Percentiles rank a stretch among this genome's conserved stretches.
Evolutionary conservation across 2,888 invertebrate genomes (phyloP).

Genomic region (Oxyteleia sp.): DNA sequence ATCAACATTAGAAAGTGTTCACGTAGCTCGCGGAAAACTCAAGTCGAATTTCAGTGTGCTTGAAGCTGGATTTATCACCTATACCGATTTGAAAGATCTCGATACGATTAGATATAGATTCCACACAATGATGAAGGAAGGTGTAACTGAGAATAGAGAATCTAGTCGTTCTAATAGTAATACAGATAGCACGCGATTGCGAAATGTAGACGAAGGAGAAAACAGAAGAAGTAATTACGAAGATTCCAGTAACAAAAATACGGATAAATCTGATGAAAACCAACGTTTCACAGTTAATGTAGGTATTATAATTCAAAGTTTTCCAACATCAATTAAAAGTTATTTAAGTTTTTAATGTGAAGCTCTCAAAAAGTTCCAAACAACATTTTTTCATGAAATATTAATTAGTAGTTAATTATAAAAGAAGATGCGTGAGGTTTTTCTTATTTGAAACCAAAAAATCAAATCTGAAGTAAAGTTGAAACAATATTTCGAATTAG

Average conservation of each 20-base stretch:
- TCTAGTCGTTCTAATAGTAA: slow-evolving; percentile 14
- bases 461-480: too few species aligned
- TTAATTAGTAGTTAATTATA: too few species aligned
- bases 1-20: slow-evolving; percentile 84
- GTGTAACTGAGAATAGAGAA: slow-evolving; percentile 3
- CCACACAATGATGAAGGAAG: slow-evolving; percentile 83
- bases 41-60: slow-evolving; percentile 83
- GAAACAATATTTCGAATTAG: too few species aligned
- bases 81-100: slow-evolving; percentile 82
- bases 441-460: too few species aligned
- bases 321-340: too few species aligned
- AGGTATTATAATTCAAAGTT: too few species aligned
- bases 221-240: slow-evolving; percentile 22
- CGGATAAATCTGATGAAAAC: background rate
- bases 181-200: slow-evolving; percentile 13
- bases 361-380: too few species aligned
- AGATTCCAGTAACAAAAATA: slow-evolving; percentile 2
- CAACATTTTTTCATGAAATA: too few species aligned
- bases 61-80: slow-evolving; percentile 85
- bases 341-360: too few species aligned
- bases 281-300: slow-evolving; percentile 37
- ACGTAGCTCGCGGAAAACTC: slow-evolving; percentile 81
- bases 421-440: too few species aligned
- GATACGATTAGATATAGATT: slow-evolving; percentile 85
- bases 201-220: background rate